Percentiles rank a stretch among this genome's conserved stretches.
phyloP scores from a whole-genome alignment of 2,113 vertebrate species.

The Hippocampus comes region DNA sequence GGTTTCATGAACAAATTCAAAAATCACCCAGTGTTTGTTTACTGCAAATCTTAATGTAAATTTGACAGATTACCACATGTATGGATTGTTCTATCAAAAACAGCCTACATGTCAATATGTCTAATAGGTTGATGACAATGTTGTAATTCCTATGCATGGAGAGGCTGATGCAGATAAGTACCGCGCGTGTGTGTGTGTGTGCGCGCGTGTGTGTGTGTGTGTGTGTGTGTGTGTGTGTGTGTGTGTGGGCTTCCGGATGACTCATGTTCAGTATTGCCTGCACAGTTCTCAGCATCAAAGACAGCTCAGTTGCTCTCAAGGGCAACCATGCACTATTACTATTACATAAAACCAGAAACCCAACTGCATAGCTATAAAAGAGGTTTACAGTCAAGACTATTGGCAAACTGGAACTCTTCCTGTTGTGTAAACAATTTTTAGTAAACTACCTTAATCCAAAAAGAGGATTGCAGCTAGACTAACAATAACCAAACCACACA shows the following conservation, averaged over 20 bases:
- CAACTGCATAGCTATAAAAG: slow-evolving; percentile 42
- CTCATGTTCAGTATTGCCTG: slow-evolving; percentile 62
- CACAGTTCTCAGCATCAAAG: slow-evolving; percentile 64
- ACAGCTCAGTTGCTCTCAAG: slow-evolving; percentile 62
- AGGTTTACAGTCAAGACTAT: slow-evolving; percentile 33
- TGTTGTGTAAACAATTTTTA: slow-evolving; percentile 40
- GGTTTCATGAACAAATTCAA: slow-evolving; percentile 6
- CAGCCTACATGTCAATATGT: not conserved
- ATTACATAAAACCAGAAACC: slow-evolving; percentile 62
- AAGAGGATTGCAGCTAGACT: not conserved
- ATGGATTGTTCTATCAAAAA: slow-evolving; percentile 1
- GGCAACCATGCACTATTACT: slow-evolving; percentile 55
- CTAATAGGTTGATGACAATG: slow-evolving; percentile 28
- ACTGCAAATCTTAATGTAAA: not conserved
- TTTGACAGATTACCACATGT: not conserved
- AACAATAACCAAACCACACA: not conserved
- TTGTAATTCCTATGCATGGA: slow-evolving; percentile 46
- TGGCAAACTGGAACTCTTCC: slow-evolving; percentile 17
- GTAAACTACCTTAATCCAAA: slow-evolving; percentile 23
- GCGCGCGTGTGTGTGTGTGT: slow-evolving; percentile 69
- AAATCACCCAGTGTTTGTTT: slow-evolving; percentile 2
- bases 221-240: slow-evolving; percentile 65
- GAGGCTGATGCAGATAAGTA: slow-evolving; percentile 47
- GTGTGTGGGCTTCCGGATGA: slow-evolving; percentile 60
- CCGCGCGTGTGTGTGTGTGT: slow-evolving; percentile 3